phyloP scores from a whole-genome alignment of 2,797 vertebrate genomes.

The Myotis vivesi region DNA sequence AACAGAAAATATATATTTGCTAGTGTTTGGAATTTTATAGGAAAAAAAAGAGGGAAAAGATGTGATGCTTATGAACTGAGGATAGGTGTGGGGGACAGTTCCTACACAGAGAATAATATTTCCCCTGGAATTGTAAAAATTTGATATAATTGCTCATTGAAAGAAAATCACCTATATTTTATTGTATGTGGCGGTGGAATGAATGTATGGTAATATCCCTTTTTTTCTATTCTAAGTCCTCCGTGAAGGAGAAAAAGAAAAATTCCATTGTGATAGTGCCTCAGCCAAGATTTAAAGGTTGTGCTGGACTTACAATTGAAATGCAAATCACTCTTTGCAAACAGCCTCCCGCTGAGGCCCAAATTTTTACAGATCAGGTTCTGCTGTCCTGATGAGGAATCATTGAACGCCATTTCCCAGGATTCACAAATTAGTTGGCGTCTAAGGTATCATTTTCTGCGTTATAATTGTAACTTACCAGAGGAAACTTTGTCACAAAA shows the following conservation, averaged over 20 bases:
- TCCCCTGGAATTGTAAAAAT: slow-evolving; percentile 58
- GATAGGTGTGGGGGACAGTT: slow-evolving; percentile 9
- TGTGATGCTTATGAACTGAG: slow-evolving; percentile 32
- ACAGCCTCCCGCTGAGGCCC: slow-evolving; percentile 81
- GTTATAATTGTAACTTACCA: slow-evolving; percentile 82
- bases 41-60: slow-evolving; percentile 24
- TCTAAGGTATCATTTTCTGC: slow-evolving; percentile 81
- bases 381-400: slow-evolving; percentile 81
- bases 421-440: slow-evolving; percentile 81
- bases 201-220: slow-evolving; percentile 40
- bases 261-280: slow-evolving; percentile 75
- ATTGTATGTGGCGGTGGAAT: slow-evolving; percentile 14
- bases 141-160: slow-evolving; percentile 55
- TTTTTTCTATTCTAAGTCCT: slow-evolving; percentile 73
- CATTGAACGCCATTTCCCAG: slow-evolving; percentile 77
- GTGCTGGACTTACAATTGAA: slow-evolving; percentile 81
- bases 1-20: background rate
- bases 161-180: slow-evolving; percentile 66
- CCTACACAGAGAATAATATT: slow-evolving; percentile 16
- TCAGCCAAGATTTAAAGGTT: slow-evolving; percentile 82
- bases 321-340: slow-evolving; percentile 83
- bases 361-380: slow-evolving; percentile 84
- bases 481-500: slow-evolving; percentile 85
- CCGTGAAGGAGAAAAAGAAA: slow-evolving; percentile 60
- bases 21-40: slow-evolving; percentile 12